Evolutionary conservation across 1,140 invertebrate species (phyloP).

Genomic region (Lepidurus packardi): DNA sequence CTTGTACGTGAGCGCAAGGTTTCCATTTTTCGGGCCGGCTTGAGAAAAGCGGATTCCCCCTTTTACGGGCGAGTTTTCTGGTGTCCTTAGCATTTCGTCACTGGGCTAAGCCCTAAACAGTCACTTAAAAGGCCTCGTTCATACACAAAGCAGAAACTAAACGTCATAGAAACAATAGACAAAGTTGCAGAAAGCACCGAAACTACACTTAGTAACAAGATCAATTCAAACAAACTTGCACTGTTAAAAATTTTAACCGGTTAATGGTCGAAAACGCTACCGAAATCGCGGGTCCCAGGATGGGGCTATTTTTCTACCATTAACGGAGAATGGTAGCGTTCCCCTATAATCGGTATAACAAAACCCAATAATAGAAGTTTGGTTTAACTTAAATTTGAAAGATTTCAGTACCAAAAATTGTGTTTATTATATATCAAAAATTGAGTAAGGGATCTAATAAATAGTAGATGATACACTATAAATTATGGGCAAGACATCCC

Average conservation of each 20-base stretch:
- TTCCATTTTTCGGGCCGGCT: too few species aligned
- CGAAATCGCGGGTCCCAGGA: background rate
- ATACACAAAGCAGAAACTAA: too few species aligned
- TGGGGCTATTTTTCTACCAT: background rate
- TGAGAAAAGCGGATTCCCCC: too few species aligned
- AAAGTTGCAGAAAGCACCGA: too few species aligned
- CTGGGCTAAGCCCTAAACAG: too few species aligned
- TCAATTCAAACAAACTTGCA: too few species aligned
- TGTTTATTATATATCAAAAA: background rate
- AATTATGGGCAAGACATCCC: background rate
- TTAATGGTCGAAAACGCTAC: background rate
- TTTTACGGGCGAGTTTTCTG: too few species aligned
- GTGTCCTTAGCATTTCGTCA: too few species aligned
- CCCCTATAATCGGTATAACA: background rate
- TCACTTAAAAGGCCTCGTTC: too few species aligned
- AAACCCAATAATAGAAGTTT: background rate
- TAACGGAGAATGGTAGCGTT: background rate
- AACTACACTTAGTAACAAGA: too few species aligned
- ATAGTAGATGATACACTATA: background rate
- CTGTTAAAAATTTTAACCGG: background rate
- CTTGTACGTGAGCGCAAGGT: too few species aligned
- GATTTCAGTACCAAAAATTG: background rate
- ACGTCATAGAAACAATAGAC: too few species aligned
- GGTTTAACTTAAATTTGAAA: background rate
- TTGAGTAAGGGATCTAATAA: background rate